These are phyloP conservation scores for Ceratosolen fusciceps DNA, from an alignment of 1,140 invertebrate genomes.

Conservation along the genomic window DNA sequence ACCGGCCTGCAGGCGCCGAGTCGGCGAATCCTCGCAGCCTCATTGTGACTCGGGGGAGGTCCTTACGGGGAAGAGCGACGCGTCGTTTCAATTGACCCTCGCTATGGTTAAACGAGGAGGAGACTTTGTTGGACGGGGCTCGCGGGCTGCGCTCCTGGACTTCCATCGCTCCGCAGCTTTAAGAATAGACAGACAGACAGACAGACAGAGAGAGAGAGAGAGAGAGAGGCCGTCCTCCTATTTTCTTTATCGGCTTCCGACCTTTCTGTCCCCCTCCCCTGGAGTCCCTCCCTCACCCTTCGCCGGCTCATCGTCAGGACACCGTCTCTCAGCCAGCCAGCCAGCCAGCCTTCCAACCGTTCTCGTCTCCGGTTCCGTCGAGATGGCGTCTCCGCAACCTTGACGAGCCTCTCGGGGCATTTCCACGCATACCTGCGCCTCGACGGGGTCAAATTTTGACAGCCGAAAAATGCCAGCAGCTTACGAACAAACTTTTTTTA, in stretches of 20 bases:
- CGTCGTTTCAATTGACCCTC: slow-evolving; percentile 22
- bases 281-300: background rate
- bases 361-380: background rate
- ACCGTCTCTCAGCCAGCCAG: too few species aligned
- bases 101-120: slow-evolving; percentile 23
- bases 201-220: background rate
- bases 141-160: background rate
- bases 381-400: background rate
- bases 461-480: slow-evolving; percentile 18
- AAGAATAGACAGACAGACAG: background rate
- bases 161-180: background rate
- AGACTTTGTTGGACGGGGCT: slow-evolving; percentile 12
- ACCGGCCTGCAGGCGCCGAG: slow-evolving; percentile 6
- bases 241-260: slow-evolving; percentile 14
- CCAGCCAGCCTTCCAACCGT: background rate
- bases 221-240: background rate
- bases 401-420: slow-evolving; percentile 8
- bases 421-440: slow-evolving; percentile 21
- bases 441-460: slow-evolving; percentile 11
- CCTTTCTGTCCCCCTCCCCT: background rate
- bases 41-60: slow-evolving; percentile 38
- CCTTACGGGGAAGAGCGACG: slow-evolving; percentile 33
- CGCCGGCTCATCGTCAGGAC: background rate
- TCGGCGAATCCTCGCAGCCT: slow-evolving; percentile 12
- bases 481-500: background rate